Conservation (phyloP, 2,797 vertebrate species). For the Characodon lateralis region DNA sequence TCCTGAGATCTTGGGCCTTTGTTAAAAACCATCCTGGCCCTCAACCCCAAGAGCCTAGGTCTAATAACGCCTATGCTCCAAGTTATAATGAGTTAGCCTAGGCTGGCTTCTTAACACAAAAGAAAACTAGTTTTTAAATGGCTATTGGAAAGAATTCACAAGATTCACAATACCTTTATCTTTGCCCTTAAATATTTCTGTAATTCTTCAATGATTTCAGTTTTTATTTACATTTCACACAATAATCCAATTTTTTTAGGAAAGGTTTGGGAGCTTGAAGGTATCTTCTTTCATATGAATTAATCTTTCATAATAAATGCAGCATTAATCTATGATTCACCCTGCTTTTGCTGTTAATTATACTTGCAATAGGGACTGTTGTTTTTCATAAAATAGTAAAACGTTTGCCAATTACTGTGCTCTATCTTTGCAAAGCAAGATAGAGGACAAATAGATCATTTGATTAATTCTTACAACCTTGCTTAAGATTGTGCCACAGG, state of each 20-base stretch:
- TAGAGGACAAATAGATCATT: not conserved
- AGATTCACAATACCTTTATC: not conserved
- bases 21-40: not conserved
- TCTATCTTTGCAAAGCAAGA: slow-evolving; percentile 43
- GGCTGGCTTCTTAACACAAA: not conserved
- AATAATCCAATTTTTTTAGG: not conserved
- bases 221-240: not conserved
- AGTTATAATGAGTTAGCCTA: not conserved
- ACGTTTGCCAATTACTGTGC: slow-evolving; percentile 33
- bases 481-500: slow-evolving; percentile 55
- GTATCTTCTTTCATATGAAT: not conserved
- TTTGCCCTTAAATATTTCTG: not conserved
- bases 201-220: not conserved
- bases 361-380: slow-evolving; percentile 17
- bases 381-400: slow-evolving; percentile 33
- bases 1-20: not conserved
- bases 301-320: not conserved
- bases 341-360: not conserved
- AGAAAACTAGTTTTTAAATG: not conserved
- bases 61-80: not conserved
- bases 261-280: not conserved
- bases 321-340: not conserved
- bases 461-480: slow-evolving; percentile 68
- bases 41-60: not conserved
- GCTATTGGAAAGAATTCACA: not conserved